These are phyloP conservation scores for Vidua macroura DNA, from an alignment of 2,113 vertebrate genomes.

Conservation along the genomic window DNA sequence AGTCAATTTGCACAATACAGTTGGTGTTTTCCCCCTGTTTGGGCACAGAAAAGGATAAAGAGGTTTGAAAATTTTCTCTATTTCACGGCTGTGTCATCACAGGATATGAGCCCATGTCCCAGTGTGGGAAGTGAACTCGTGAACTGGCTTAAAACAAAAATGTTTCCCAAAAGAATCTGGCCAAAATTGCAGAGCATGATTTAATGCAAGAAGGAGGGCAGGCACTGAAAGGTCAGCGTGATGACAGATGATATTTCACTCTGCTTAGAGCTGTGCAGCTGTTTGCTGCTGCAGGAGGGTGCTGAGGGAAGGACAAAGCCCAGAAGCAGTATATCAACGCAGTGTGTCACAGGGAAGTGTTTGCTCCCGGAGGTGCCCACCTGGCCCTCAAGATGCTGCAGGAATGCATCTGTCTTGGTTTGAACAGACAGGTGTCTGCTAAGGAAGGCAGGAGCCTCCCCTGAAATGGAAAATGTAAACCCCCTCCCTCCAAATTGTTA, in stretches of 20 bases:
- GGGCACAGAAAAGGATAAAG: background rate
- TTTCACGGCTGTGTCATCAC: background rate
- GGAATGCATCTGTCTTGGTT: background rate
- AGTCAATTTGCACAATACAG: background rate
- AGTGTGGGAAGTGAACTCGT: background rate
- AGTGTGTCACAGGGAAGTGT: background rate
- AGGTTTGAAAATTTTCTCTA: background rate
- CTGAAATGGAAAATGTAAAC: background rate
- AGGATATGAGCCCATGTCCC: background rate
- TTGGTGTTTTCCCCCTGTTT: background rate
- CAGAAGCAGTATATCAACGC: background rate
- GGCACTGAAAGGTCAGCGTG: background rate
- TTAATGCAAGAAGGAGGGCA: background rate
- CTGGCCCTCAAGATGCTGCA: background rate
- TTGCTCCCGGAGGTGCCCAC: background rate
- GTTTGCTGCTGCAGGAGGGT: background rate
- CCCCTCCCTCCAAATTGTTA: background rate
- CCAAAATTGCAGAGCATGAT: background rate
- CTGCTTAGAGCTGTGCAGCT: constrained; percentile 24
- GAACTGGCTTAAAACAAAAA: background rate
- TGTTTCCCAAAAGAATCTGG: background rate
- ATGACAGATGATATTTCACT: constrained; percentile 7
- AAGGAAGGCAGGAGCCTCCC: background rate
- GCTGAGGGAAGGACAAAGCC: background rate
- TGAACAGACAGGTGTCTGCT: background rate